These are phyloP conservation scores for Oscheius sp. DNA, from an alignment of 1,140 invertebrate species.

Conservation along the genomic window DNA sequence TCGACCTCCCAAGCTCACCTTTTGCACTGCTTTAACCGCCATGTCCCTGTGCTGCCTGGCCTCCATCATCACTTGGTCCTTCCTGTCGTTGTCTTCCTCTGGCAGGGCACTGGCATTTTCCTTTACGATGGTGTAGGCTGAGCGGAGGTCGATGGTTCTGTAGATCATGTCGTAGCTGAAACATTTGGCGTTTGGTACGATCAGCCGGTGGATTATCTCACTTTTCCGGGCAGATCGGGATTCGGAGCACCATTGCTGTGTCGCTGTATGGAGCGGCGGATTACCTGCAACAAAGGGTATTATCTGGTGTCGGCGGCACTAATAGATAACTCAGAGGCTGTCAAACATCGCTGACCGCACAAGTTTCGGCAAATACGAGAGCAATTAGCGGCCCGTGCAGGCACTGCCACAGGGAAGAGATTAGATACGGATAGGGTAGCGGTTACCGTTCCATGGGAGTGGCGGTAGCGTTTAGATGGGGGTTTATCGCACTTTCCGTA, in stretches of 20 bases:
- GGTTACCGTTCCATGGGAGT: no score
- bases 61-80: background rate
- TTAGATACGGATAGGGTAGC: no score
- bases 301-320: background rate
- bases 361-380: background rate
- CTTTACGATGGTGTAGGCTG: background rate
- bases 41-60: background rate
- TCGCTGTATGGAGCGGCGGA: no score
- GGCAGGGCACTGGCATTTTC: background rate
- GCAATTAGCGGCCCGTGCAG: no score
- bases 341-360: background rate
- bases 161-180: constrained; percentile 6
- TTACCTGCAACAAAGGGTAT: background rate
- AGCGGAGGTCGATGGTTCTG: background rate
- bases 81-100: background rate
- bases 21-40: background rate
- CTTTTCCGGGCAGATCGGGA: background rate
- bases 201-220: background rate
- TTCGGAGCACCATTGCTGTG: background rate
- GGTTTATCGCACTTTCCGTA: no score
- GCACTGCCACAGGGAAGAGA: no score
- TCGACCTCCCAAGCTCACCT: no score
- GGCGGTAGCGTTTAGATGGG: no score
- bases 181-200: background rate
- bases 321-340: background rate